A percentile compares a stretch with the other conserved stretches of the same genome.
phyloP scores from a whole-genome alignment of 2,888 invertebrate species.

The Drosophila stalkeri region DNA sequence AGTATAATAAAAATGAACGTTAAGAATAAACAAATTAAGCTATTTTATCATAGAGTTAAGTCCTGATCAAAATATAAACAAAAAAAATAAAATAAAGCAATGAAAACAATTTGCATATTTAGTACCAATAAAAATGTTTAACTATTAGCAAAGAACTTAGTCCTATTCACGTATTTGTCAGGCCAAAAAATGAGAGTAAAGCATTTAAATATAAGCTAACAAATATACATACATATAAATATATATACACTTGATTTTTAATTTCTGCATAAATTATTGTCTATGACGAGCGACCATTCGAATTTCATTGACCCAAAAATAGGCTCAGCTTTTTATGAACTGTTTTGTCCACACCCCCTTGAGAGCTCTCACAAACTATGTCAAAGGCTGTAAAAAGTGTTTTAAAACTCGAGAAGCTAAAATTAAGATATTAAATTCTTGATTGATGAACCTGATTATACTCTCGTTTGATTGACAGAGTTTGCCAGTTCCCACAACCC shows the following conservation, averaged over 20 bases:
- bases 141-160: neutral
- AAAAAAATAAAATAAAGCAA: neutral
- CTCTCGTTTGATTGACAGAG: slow-evolving; percentile 2
- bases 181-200: neutral
- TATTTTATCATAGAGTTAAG: neutral
- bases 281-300: slow-evolving; percentile 5
- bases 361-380: slow-evolving; percentile 19
- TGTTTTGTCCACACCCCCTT: slow-evolving; percentile 1
- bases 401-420: slow-evolving; percentile 7
- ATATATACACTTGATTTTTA: slow-evolving; percentile 12
- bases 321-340: slow-evolving; percentile 27
- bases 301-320: slow-evolving; percentile 27
- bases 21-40: too few species aligned
- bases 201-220: neutral
- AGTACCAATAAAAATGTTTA: neutral
- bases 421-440: neutral
- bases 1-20: too few species aligned
- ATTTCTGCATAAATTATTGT: slow-evolving; percentile 14
- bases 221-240: too few species aligned
- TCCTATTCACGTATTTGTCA: neutral
- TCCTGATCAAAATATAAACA: neutral
- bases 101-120: neutral
- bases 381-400: slow-evolving; percentile 24
- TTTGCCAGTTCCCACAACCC: slow-evolving; percentile 35
- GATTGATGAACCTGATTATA: slow-evolving; percentile 12